Conservation (phyloP, 64 coral and sea anemone genomes). For the Astreopora myriophthalma region DNA sequence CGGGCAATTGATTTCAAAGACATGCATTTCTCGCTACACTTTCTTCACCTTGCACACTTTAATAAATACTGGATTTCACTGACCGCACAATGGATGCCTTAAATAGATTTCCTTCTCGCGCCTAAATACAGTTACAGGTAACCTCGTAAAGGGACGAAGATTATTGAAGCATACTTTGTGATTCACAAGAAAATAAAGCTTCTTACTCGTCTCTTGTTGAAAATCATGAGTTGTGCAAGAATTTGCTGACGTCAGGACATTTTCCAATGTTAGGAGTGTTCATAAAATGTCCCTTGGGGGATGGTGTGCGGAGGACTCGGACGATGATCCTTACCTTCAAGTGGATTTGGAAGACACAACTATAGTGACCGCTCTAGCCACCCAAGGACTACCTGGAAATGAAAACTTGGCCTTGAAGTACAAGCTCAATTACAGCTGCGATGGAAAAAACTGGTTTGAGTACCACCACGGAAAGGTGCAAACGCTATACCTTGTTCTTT, state of each 20-base stretch:
- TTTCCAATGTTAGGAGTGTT: slow-evolving; percentile 31
- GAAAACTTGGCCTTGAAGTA: slow-evolving; percentile 72
- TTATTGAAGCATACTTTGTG: no score
- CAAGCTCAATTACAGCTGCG: slow-evolving; percentile 79
- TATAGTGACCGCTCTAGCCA: slow-evolving; percentile 60
- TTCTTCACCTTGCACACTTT: no score
- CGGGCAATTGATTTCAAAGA: no score
- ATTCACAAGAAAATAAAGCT: no score
- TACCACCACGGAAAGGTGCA: slow-evolving; percentile 52
- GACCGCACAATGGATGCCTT: no score
- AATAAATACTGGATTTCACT: no score
- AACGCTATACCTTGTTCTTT: not conserved
- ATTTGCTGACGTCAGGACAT: not conserved
- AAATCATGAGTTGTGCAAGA: no score
- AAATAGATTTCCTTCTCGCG: no score
- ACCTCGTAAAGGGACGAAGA: no score
- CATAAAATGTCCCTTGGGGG: slow-evolving; percentile 64
- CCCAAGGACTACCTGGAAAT: slow-evolving; percentile 65
- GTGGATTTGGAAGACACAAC: slow-evolving; percentile 50
- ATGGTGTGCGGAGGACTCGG: slow-evolving; percentile 69
- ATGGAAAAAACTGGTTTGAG: slow-evolving; percentile 68
- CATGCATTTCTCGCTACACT: no score
- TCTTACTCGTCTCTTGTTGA: no score
- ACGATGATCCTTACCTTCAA: slow-evolving; percentile 74
- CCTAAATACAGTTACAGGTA: no score